Percentiles rank a stretch among this genome's conserved stretches.
Evolutionary conservation across 2,113 vertebrate genomes (phyloP).

Genomic region (Chlamydotis undulata): DNA sequence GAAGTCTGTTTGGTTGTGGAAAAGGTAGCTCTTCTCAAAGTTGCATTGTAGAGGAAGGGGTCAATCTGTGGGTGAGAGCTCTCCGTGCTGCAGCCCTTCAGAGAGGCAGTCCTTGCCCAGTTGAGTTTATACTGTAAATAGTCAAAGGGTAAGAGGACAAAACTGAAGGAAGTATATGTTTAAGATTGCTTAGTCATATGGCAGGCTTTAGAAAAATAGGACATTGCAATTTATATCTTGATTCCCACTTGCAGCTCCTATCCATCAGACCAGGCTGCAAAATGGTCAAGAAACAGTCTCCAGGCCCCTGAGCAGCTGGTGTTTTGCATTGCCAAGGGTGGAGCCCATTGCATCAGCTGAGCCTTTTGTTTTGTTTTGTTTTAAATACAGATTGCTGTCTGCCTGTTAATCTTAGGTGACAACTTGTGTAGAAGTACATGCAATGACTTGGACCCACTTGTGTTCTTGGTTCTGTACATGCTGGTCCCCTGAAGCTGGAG

Average conservation of each 20-base stretch:
- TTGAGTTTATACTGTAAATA: not conserved
- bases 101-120: not conserved
- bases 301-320: not conserved
- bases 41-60: not conserved
- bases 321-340: not conserved
- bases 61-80: not conserved
- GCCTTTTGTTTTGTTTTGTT: not conserved
- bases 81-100: not conserved
- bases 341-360: not conserved
- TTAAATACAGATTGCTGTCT: not conserved
- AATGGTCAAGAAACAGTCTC: not conserved
- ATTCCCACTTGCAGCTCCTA: rapidly evolving
- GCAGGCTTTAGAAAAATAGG: not conserved
- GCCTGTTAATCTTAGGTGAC: not conserved
- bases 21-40: not conserved
- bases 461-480: not conserved
- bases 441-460: not conserved
- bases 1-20: not conserved
- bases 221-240: not conserved
- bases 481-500: not conserved
- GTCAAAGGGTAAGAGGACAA: not conserved
- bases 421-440: not conserved
- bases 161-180: not conserved
- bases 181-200: not conserved
- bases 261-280: not conserved